These are phyloP conservation scores for Oasisia sp. DNA, from an alignment of 2,888 invertebrate species.

Conservation along the genomic window DNA sequence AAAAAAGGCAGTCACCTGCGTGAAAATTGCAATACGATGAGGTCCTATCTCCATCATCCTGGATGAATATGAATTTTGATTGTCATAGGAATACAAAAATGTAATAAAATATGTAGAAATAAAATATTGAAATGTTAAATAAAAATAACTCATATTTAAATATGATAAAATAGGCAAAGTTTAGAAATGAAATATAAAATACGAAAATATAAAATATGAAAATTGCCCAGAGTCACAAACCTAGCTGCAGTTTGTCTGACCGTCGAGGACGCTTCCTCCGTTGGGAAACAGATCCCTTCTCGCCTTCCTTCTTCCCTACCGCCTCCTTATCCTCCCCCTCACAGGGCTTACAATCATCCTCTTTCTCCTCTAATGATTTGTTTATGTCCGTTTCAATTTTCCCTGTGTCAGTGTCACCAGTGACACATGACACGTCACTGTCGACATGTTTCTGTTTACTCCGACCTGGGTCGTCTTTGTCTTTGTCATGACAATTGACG, in stretches of 20 bases:
- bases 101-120: not conserved
- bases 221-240: not conserved
- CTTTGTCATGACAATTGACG: constrained; percentile 48
- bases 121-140: no score
- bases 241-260: not conserved
- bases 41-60: no score
- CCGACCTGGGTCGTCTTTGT: constrained; percentile 43
- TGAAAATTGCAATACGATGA: no score
- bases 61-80: no score
- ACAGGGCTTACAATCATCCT: not conserved
- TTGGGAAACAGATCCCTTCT: not conserved
- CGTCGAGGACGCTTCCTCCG: not conserved
- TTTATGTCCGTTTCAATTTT: not conserved
- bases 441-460: not conserved
- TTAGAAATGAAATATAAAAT: no score
- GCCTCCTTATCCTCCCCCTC: not conserved
- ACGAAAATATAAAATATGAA: no score
- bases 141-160: not conserved
- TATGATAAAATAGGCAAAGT: not conserved
- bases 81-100: not conserved
- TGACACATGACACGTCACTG: not conserved
- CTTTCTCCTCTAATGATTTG: not conserved
- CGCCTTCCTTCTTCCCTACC: not conserved
- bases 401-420: constrained; percentile 27
- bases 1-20: no score